phyloP scores from a whole-genome alignment of 2,113 vertebrate species.

The Chascanopsetta lugubris region DNA sequence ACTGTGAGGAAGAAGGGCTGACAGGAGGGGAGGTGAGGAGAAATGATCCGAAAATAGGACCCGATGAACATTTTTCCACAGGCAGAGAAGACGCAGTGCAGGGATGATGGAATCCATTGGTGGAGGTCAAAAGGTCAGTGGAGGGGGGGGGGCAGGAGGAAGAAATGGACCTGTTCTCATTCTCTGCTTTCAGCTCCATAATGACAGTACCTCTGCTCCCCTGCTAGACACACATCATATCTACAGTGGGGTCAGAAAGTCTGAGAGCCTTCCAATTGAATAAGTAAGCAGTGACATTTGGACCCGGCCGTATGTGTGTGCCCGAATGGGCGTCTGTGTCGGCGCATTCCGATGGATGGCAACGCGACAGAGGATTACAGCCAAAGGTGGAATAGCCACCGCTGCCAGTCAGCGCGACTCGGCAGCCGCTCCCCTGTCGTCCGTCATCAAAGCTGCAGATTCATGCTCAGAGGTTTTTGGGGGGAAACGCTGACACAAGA shows the following conservation, averaged over 20 bases:
- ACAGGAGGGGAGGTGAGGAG: conserved; percentile 3
- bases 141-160: background rate
- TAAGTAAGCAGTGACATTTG: background rate
- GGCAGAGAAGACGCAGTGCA: background rate
- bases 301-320: conserved; percentile 8
- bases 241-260: background rate
- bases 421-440: conserved; percentile 15
- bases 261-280: no score
- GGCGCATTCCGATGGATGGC: conserved; percentile 21
- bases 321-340: background rate
- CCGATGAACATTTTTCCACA: conserved; percentile 22
- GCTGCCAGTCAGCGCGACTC: conserved; percentile 26
- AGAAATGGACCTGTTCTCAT: conserved; percentile 7
- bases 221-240: conserved; percentile 3
- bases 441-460: conserved; percentile 37
- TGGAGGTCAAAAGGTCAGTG: conserved; percentile 24
- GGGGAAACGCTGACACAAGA: conserved; percentile 60
- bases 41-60: background rate
- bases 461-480: conserved; percentile 15
- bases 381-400: conserved; percentile 47
- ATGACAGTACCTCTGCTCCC: no score
- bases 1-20: conserved; percentile 11
- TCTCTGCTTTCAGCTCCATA: conserved; percentile 18
- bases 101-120: conserved; percentile 11
- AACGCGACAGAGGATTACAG: conserved; percentile 11